Evolutionary conservation across 2,113 vertebrate species (phyloP), one percentile per base, ranked within the genome.

Genomic region (Anser brachyrhynchus): DNA sequence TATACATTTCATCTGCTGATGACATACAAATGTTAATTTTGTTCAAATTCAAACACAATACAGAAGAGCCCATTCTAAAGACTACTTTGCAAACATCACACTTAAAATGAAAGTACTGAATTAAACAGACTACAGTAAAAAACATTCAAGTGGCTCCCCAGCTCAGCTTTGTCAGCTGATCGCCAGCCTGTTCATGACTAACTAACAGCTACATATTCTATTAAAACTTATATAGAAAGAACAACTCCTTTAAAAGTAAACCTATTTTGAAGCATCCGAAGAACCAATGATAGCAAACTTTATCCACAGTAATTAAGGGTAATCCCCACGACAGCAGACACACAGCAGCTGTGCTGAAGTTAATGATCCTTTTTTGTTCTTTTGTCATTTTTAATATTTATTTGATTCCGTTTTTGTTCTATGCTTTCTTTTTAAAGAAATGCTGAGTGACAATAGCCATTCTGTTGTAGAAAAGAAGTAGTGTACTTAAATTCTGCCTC

Each of bases 21-120:
- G 96, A 97, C 96, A 96, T 64, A 64, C 96, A 96, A 97, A 97
- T 84, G 96, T 96, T 97, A 93, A 97, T 97, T 97, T 94, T 86
- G 83, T 66, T 95, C 96, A 96, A 97, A 97, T 97, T 97, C 97
- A 98, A 96, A 92, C 75, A 96, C 88, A 95, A 94, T 79, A 96
- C 75, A 78, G 78, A 96, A 91, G 66, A 93, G 72, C 81, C 86
- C 67, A 84, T 96, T 96, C 94, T 91, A 97, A 94, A 97, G 84
- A 89, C 90, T 26, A 86, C 94, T 97, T 94, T 58, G 91, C 96
- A 97, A 97, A 97, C 89, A 93, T 70, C 88, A 43, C 77, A 78
- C 94, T 95, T 95, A 95, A 96, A 96, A 97, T 78, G 80, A 95
- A 94, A 92, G 73, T 72, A 82, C 46, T 13, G 92, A 95, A 87